Evolutionary conservation across 2,888 invertebrate genomes (phyloP).

Genomic region (Odontomyia ornata): DNA sequence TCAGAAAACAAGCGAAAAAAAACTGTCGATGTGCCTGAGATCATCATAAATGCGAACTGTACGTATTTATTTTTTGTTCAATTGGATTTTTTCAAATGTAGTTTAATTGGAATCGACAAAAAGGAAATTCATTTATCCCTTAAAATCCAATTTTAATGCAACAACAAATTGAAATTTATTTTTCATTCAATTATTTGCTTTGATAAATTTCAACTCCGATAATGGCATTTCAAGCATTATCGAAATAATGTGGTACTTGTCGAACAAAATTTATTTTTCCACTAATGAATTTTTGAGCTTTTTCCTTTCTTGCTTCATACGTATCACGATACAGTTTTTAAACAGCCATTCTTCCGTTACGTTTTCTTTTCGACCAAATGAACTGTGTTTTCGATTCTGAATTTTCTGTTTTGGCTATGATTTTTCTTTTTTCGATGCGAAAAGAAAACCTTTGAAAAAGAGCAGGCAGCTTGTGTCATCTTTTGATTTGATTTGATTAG

Average conservation of each 20-base stretch:
- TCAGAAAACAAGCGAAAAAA: slow-evolving; percentile 4
- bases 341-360: background rate
- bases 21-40: slow-evolving; percentile 23
- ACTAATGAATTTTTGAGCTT: slow-evolving; percentile 60
- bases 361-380: background rate
- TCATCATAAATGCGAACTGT: slow-evolving; percentile 3
- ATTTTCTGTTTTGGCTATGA: background rate
- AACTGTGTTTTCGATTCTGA: background rate
- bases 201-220: slow-evolving; percentile 1
- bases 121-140: slow-evolving; percentile 48
- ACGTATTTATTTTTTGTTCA: slow-evolving; percentile 13
- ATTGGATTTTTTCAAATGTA: slow-evolving; percentile 9
- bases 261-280: background rate
- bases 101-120: slow-evolving; percentile 23
- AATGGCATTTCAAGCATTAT: background rate
- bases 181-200: slow-evolving; percentile 25
- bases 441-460: background rate
- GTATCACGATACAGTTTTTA: background rate
- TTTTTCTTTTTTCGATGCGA: background rate
- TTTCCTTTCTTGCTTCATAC: slow-evolving; percentile 63
- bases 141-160: slow-evolving; percentile 28
- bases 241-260: too few relatives aligned
- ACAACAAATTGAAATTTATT: slow-evolving; percentile 25
- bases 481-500: background rate
- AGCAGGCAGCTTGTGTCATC: background rate